Base-by-base conservation (phyloP, 1,140 invertebrate species). In the Brachionus paranguensis region DNA sequence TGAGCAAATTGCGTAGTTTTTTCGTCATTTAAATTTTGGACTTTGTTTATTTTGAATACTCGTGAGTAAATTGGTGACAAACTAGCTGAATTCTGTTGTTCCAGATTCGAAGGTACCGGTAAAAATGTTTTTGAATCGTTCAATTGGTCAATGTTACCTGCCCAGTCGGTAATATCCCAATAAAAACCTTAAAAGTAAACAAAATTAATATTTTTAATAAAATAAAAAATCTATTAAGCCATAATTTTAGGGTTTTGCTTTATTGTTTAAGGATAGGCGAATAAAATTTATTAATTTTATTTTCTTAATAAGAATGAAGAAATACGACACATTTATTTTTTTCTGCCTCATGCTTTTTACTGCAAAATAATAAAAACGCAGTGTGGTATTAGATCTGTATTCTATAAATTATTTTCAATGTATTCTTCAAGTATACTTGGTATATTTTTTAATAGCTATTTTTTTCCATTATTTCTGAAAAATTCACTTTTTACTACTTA, bases 111-210 rank as follows among this genome's bases (percentile, higher is more conserved):
- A 1, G 60, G 37, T 81, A 64, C 43, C 53, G 78, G 50, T 60
- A 33, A 20, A 47, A 47, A 60, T 10, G 37, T 60, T 43, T 81
- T 60, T 20, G 53, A 68, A 6, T 81, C 78, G 53, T 43, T 24
- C 10, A 33, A 29, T 17, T 47, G 43, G 11, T 68, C 78, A 1
- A 41, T 29, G 11, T 47, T 47, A 43, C 78, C 78, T 20, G 78
- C 78, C 78, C 78, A 81, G 53, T 81, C 78, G 17, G 78, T 81
- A 64, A 81, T 81, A 81, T 81, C 78, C 78, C 78, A 81, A 68
- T 81, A 81, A 17, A 81, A 81, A 64, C 78, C 78, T 81, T 55
- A 17, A 47, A 29, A 79, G 17, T 24, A 79, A 79, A 64, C 20
- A 55, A 27, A 37, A 72, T 41, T 17, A 41, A 10, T 20, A 11